These are phyloP conservation scores for Semotilus atromaculatus DNA, from an alignment of 2,797 vertebrate genomes.

Conservation along the genomic window DNA sequence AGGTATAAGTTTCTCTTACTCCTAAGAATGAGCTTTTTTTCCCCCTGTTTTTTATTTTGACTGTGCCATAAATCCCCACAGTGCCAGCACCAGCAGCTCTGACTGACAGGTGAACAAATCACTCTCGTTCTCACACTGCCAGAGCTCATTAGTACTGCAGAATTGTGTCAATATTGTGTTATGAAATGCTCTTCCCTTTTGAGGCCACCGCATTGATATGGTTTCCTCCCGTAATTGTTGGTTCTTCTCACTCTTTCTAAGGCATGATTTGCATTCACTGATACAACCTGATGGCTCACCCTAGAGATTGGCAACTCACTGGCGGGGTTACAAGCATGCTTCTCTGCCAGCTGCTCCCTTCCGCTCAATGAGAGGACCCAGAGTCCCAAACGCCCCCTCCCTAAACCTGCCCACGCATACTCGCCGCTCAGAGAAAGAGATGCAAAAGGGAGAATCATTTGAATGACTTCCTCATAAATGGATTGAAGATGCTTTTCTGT, in stretches of 20 bases:
- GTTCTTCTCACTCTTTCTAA: slow-evolving; percentile 62
- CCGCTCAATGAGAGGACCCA: slow-evolving; percentile 41
- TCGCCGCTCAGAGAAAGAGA: slow-evolving; percentile 17
- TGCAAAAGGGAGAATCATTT: slow-evolving; percentile 31
- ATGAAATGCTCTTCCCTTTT: slow-evolving; percentile 63
- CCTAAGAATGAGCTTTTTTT: background rate
- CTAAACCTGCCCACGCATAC: slow-evolving; percentile 14
- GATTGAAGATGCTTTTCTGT: background rate
- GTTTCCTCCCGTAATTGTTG: slow-evolving; percentile 69
- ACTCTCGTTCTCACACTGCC: slow-evolving; percentile 55
- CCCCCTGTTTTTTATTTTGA: background rate
- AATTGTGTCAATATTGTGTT: slow-evolving; percentile 71
- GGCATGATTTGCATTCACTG: slow-evolving; percentile 71
- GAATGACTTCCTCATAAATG: slow-evolving; percentile 22
- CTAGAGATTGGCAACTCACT: slow-evolving; percentile 60
- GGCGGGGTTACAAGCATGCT: slow-evolving; percentile 58
- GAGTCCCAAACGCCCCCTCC: slow-evolving; percentile 49
- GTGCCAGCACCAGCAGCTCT: slow-evolving; percentile 23
- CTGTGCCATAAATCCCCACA: slow-evolving; percentile 37
- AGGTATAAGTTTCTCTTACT: slow-evolving; percentile 72
- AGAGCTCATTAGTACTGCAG: slow-evolving; percentile 62
- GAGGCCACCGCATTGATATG: slow-evolving; percentile 63
- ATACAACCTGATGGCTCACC: slow-evolving; percentile 63
- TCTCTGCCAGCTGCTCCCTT: slow-evolving; percentile 64
- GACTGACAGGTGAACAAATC: slow-evolving; percentile 71